phyloP scores from a whole-genome alignment of 2,888 invertebrate genomes.

The Opisthograptis luteolata region DNA sequence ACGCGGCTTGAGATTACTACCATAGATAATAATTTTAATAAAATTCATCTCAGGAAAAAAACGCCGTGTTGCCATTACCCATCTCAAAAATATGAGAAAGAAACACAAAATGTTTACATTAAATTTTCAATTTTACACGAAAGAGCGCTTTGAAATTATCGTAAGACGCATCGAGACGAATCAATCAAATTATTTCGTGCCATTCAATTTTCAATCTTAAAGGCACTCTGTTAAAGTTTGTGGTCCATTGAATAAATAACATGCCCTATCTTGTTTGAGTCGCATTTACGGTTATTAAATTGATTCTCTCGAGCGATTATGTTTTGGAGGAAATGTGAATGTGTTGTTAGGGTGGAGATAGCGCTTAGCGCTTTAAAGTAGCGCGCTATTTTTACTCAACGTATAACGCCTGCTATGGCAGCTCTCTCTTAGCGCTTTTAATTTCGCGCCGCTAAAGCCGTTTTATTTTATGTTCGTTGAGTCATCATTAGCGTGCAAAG shows the following conservation, averaged over 20 bases:
- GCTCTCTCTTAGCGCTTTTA: too few species aligned
- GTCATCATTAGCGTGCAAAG: too few species aligned
- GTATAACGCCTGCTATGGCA: too few species aligned
- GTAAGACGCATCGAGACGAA: conserved; percentile 45
- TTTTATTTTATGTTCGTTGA: too few species aligned
- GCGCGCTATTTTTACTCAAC: too few species aligned
- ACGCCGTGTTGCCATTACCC: not conserved
- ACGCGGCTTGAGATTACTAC: not conserved
- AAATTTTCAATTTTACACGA: conserved; percentile 51
- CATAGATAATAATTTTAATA: not conserved
- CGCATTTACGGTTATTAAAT: conserved; percentile 23
- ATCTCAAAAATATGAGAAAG: conserved; percentile 8
- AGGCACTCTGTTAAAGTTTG: not conserved
- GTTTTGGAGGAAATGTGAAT: conserved; percentile 12
- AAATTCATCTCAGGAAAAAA: not conserved
- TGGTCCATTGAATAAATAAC: not conserved
- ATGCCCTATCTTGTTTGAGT: conserved; percentile 2
- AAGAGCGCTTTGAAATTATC: conserved; percentile 47
- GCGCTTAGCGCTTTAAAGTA: too few species aligned
- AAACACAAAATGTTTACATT: conserved; percentile 45
- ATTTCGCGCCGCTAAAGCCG: too few species aligned
- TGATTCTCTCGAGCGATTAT: conserved; percentile 22
- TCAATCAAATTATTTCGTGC: conserved; percentile 24
- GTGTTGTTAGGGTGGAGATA: too few species aligned
- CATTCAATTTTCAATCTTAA: conserved; percentile 6